These are phyloP conservation scores for Adrianichthys oophorus DNA, from an alignment of 2,797 vertebrate genomes.

Conservation along the genomic window DNA sequence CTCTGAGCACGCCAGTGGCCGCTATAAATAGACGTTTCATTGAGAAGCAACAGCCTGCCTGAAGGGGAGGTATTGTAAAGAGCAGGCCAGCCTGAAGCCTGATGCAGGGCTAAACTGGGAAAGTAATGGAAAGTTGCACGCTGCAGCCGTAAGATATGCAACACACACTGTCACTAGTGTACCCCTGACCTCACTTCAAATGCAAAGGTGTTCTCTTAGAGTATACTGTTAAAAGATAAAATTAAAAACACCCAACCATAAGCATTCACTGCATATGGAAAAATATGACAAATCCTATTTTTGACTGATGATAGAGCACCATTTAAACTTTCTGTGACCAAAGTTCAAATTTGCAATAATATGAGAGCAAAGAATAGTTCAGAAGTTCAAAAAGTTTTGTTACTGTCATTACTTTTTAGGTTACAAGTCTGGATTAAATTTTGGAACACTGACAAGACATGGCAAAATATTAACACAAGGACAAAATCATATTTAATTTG, in stretches of 20 bases:
- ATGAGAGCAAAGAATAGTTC: too few relatives aligned
- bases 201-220: constrained; percentile 30
- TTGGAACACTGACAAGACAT: too few relatives aligned
- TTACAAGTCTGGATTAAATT: too few relatives aligned
- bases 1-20: constrained; percentile 68
- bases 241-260: constrained; percentile 11
- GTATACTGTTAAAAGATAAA: constrained; percentile 2
- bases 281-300: too few relatives aligned
- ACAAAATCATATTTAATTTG: too few relatives aligned
- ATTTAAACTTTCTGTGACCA: too few relatives aligned
- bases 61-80: constrained; percentile 79
- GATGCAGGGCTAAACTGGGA: constrained; percentile 71
- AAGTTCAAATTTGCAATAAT: too few relatives aligned
- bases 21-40: constrained; percentile 82
- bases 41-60: constrained; percentile 75
- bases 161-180: constrained; percentile 52
- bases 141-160: constrained; percentile 54
- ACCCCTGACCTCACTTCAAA: constrained; percentile 39
- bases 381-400: too few relatives aligned
- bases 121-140: constrained; percentile 71
- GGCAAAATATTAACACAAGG: too few relatives aligned
- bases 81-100: constrained; percentile 66
- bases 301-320: too few relatives aligned
- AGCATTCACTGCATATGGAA: constrained; percentile 16
- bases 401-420: too few relatives aligned